These are phyloP conservation scores for Smutsia gigantea DNA, from an alignment of 2,797 vertebrate species.

Conservation along the genomic window DNA sequence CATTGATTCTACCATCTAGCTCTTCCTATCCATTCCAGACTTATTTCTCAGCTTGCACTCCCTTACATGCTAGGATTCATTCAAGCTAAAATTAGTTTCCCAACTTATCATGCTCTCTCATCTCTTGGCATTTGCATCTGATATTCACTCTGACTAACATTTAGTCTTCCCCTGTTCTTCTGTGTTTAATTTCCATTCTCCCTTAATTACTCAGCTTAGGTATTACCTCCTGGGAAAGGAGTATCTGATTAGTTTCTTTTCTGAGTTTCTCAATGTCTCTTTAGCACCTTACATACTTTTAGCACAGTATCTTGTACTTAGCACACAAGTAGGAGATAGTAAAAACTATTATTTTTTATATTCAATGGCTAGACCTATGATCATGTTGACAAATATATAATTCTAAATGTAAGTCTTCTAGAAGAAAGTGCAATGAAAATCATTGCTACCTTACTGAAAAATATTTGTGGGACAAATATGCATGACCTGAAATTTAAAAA, in stretches of 20 bases:
- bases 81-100: background rate
- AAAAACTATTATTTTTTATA: background rate
- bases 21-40: background rate
- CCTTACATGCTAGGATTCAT: background rate
- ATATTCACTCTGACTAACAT: background rate
- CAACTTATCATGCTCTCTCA: background rate
- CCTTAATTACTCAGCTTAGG: background rate
- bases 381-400: background rate
- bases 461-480: background rate
- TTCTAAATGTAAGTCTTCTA: background rate
- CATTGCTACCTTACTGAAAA: background rate
- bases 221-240: background rate
- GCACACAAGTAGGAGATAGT: background rate
- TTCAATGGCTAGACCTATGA: background rate
- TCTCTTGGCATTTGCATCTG: background rate
- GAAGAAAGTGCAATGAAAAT: background rate
- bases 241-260: background rate
- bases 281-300: background rate
- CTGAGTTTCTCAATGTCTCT: background rate
- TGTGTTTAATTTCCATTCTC: background rate
- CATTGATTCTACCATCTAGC: background rate
- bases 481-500: background rate
- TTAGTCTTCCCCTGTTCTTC: background rate
- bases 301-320: background rate
- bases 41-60: background rate